Conservation (phyloP, 2,113 vertebrate genomes). For the Corythaeola cristata region DNA sequence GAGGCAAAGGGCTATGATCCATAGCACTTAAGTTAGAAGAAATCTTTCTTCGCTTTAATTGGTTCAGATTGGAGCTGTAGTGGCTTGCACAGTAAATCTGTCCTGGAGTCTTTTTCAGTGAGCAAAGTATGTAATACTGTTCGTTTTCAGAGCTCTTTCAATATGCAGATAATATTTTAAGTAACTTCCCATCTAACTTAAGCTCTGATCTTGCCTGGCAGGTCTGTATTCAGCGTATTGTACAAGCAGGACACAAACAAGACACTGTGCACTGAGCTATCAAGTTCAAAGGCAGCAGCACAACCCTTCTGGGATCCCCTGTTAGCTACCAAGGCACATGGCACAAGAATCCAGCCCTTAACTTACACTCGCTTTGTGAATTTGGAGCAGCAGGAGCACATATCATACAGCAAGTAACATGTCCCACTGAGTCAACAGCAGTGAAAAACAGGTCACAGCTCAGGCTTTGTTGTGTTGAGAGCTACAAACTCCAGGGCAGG, state of each 20-base stretch:
- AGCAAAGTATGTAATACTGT: background rate
- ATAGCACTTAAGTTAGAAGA: background rate
- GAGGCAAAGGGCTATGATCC: background rate
- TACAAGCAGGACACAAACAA: background rate
- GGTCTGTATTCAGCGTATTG: background rate
- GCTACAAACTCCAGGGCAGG: background rate
- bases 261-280: background rate
- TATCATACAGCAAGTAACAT: rapidly evolving
- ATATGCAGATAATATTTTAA: background rate
- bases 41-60: constrained; percentile 28
- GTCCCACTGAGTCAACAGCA: background rate
- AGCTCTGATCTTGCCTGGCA: background rate
- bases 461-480: background rate
- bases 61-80: background rate
- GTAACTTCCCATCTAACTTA: background rate
- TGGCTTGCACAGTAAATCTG: background rate
- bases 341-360: background rate
- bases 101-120: background rate
- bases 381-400: background rate
- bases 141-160: background rate
- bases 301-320: background rate
- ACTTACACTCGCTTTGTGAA: background rate
- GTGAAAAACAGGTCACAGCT: background rate
- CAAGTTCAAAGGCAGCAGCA: background rate
- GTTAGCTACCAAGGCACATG: background rate